Evolutionary conservation across 2,888 invertebrate species (phyloP).

Genomic region (Corythucha ciliata): DNA sequence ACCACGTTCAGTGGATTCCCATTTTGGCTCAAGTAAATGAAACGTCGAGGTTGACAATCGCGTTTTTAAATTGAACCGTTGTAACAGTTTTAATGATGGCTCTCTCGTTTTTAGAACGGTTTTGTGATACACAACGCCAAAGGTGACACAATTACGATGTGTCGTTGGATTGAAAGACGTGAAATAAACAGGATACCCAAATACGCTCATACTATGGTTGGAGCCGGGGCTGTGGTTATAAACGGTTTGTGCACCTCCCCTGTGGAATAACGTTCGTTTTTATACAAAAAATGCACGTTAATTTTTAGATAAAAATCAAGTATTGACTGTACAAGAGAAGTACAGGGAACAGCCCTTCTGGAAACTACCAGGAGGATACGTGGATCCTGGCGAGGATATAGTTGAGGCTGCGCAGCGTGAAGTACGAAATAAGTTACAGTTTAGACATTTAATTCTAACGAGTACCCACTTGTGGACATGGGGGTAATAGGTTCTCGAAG

Average conservation of each 20-base stretch:
- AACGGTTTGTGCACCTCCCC: constrained; percentile 49
- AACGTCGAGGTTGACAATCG: background rate
- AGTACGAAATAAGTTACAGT: constrained; percentile 31
- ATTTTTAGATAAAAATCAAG: constrained; percentile 41
- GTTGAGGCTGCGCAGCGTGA: constrained; percentile 74
- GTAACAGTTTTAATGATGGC: background rate
- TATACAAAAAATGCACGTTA: background rate
- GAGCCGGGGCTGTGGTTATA: constrained; percentile 78
- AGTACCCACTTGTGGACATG: no score
- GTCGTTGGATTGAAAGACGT: constrained; percentile 63
- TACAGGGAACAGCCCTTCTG: constrained; percentile 54
- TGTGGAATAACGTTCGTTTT: background rate
- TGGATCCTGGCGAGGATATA: constrained; percentile 78
- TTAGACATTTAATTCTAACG: background rate
- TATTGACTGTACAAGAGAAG: constrained; percentile 73
- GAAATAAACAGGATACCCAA: constrained; percentile 57
- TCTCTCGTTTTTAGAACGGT: constrained; percentile 49
- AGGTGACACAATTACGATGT: constrained; percentile 67
- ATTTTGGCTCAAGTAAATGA: constrained; percentile 53
- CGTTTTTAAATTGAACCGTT: background rate
- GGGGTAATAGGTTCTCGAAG: constrained; percentile 63
- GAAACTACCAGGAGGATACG: constrained; percentile 90
- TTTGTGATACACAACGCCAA: constrained; percentile 84
- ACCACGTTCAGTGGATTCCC: constrained; percentile 66
- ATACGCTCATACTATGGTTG: constrained; percentile 71